Conservation (phyloP, 1,140 invertebrate genomes). For the Cheumatopsyche charites region DNA sequence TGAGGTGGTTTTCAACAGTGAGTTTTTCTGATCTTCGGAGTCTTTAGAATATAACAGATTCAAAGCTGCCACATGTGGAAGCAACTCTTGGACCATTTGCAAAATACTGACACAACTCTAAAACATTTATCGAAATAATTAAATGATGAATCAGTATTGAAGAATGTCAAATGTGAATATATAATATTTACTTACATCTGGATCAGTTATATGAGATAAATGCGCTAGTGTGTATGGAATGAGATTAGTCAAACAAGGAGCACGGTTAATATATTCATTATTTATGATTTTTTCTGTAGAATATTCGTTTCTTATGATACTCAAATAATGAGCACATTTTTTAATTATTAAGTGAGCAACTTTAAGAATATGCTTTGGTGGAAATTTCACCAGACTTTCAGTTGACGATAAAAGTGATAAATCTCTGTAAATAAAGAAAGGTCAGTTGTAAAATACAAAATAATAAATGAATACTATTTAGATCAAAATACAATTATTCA, state of each 20-base stretch:
- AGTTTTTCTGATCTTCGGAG: conserved; percentile 50
- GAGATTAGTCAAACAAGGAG: conserved; percentile 53
- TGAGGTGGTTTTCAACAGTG: conserved; percentile 68
- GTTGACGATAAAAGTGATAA: conserved; percentile 7
- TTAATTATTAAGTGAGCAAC: conserved; percentile 51
- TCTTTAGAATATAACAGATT: conserved; percentile 69
- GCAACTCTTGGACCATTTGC: conserved; percentile 86
- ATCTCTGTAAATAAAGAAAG: conserved; percentile 28
- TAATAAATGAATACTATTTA: neutral
- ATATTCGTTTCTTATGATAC: conserved; percentile 52
- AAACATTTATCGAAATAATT: conserved; percentile 44
- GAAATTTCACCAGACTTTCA: conserved; percentile 33
- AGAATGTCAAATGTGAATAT: conserved; percentile 2
- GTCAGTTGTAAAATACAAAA: neutral
- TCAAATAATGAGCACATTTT: conserved; percentile 51
- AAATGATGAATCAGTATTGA: neutral
- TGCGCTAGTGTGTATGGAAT: conserved; percentile 55
- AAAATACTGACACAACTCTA: conserved; percentile 90
- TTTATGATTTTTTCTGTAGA: conserved; percentile 52
- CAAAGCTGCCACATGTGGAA: conserved; percentile 87
- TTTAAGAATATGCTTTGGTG: conserved; percentile 46
- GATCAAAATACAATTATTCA: neutral
- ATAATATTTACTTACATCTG: conserved; percentile 52
- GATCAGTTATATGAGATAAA: conserved; percentile 54
- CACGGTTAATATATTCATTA: conserved; percentile 51